Base-by-base conservation (phyloP, 2,113 vertebrate species). In the Thalassarche chlororhynchos region DNA sequence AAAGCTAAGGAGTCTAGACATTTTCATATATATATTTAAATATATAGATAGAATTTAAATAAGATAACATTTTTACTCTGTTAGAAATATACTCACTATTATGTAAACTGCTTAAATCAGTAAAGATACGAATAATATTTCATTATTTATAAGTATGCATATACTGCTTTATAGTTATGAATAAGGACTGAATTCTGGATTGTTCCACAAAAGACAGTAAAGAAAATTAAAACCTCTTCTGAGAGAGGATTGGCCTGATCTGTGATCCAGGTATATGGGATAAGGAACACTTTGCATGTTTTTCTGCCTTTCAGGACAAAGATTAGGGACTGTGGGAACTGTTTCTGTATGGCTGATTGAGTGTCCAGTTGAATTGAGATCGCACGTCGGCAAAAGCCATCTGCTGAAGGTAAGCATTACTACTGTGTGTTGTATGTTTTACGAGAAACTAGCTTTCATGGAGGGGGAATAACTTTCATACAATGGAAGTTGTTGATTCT, bases 81-180 rank as follows among this genome's bases (percentile, higher is more conserved):
- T 71, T 81, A 84, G 51, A 81, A 78, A 61, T 58, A 70, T 5
- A 16, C 4, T 68, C 0, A 0, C 3, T 55, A 11, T 34, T 65
- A 34, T 1, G 5, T 52, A 81, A 75, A 49, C 36, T 62, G 21
- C 40, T 84, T 84, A 70, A 44, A 54, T 55, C 9, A 84, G 4
- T 71, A 58, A 84, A 62, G 7, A 68, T 14, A 66, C 11, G 5
- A 80, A 68, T 62, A 68, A 23, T 61, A 80, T 66, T 93, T 54
- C 15, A 25, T 77, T 77, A 12, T 36, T 74, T 70, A 10, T 38
- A 51, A 38, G 3, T n/a, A 18, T 68, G 4, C 5, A 34, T 52
- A 24, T 36, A 70, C 21, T 46, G 10, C 5, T 87, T 74, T 57
- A 31, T 25, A 51, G 17, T 47, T 83, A 49, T 20, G 9, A 83